Conservation (phyloP, 2,113 vertebrate genomes). For the Arenaria interpres region DNA sequence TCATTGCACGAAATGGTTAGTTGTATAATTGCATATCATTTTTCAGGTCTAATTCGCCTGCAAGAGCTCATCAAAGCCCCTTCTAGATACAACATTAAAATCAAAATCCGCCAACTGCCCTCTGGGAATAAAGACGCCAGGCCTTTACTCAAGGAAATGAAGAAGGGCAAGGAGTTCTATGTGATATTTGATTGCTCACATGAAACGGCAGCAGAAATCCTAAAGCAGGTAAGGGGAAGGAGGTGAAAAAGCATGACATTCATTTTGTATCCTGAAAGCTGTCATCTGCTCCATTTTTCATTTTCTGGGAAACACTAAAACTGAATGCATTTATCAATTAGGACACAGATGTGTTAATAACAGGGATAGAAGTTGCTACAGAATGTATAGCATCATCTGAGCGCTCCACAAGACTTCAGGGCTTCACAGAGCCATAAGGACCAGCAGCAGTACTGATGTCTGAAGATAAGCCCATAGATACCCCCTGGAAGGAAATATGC, state of each 20-base stretch:
- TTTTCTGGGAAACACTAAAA: neutral
- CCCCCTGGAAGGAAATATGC: neutral
- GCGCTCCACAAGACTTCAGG: neutral
- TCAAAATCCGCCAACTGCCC: slow-evolving; percentile 96
- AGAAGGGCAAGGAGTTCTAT: slow-evolving; percentile 94
- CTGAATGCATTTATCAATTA: neutral
- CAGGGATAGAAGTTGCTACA: neutral
- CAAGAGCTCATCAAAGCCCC: slow-evolving; percentile 99
- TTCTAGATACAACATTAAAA: slow-evolving; percentile 96
- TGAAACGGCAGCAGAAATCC: slow-evolving; percentile 89
- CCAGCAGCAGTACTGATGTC: neutral
- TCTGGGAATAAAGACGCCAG: slow-evolving; percentile 91
- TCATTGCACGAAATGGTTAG: neutral
- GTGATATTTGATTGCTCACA: slow-evolving; percentile 97
- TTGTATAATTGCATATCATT: slow-evolving; percentile 39
- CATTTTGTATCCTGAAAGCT: neutral
- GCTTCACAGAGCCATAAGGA: neutral
- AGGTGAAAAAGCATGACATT: neutral
- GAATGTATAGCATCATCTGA: neutral
- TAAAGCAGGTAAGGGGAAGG: slow-evolving; percentile 87
- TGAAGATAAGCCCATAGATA: neutral
- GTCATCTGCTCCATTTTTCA: neutral
- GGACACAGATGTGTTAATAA: neutral
- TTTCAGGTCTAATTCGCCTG: slow-evolving; percentile 92
- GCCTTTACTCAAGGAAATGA: slow-evolving; percentile 97